A percentile compares a stretch with the other conserved stretches of the same genome.
Evolutionary conservation across 2,888 invertebrate genomes (phyloP).

Genomic region (Thysanoteuthis rhombus): DNA sequence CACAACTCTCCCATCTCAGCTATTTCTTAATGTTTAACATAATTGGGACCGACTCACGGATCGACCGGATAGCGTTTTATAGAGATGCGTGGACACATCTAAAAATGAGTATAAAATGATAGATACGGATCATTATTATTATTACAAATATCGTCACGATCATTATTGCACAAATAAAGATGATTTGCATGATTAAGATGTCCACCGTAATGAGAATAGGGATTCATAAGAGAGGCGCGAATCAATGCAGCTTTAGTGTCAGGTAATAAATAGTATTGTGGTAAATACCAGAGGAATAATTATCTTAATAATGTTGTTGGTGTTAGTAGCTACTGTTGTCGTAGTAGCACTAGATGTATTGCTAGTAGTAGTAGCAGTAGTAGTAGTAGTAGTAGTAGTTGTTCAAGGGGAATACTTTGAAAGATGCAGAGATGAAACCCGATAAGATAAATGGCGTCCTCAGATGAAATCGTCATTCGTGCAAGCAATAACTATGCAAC

Average conservation of each 20-base stretch:
- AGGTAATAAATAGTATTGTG: neutral
- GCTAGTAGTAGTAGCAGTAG: neutral
- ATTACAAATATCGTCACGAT: too few relatives aligned
- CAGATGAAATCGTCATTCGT: neutral
- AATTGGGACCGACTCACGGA: too few relatives aligned
- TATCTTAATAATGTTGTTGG: too few relatives aligned
- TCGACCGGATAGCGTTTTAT: too few relatives aligned
- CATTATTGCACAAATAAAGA: neutral
- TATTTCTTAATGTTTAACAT: too few relatives aligned
- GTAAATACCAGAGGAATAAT: neutral
- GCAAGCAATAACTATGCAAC: neutral
- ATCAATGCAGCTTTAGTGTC: neutral
- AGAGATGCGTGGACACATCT: too few relatives aligned
- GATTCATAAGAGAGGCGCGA: neutral
- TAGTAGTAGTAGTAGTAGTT: neutral
- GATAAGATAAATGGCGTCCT: neutral
- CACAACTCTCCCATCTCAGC: too few relatives aligned
- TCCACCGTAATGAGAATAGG: neutral
- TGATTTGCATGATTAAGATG: neutral
- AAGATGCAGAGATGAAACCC: neutral
- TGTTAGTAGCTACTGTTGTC: too few relatives aligned
- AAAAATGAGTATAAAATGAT: too few relatives aligned
- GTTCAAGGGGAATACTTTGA: neutral
- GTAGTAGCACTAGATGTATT: too few relatives aligned
- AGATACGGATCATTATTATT: too few relatives aligned